A percentile compares a stretch with the other conserved stretches of the same genome.
Evolutionary conservation across 53 echinoderm and acorn worm genomes (phyloP).

Genomic region (Arbacia lixula): DNA sequence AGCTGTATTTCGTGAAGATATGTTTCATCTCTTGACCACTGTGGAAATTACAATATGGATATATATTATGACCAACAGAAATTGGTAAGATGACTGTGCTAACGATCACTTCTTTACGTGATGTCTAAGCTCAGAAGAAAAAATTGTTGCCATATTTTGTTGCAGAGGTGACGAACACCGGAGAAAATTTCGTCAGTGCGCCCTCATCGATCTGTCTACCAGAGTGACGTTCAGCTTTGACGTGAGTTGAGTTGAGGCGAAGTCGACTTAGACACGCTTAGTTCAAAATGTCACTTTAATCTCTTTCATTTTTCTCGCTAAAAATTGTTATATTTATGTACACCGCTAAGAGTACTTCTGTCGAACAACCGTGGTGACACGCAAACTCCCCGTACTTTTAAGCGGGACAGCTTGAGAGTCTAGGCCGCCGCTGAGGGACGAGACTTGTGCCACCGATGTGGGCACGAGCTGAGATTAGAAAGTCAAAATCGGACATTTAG

Average conservation of each 20-base stretch:
- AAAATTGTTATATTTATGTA: conserved; percentile 37
- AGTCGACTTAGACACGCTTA: conserved; percentile 40
- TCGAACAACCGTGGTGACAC: conserved; percentile 44
- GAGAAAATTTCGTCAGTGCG: no score
- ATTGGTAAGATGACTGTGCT: no score
- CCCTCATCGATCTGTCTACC: no score
- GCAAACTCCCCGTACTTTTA: conserved; percentile 47
- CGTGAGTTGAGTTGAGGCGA: conserved; percentile 1
- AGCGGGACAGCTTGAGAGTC: conserved; percentile 26
- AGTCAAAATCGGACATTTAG: conserved; percentile 59
- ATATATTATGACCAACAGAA: no score
- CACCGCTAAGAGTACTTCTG: conserved; percentile 28
- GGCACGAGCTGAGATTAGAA: conserved; percentile 55
- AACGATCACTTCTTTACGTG: no score
- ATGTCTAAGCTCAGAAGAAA: no score
- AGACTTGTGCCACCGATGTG: conserved; percentile 29
- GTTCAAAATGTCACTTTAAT: conserved; percentile 44
- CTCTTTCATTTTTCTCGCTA: conserved; percentile 18
- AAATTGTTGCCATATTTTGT: no score
- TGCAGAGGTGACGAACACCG: no score
- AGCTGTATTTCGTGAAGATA: no score
- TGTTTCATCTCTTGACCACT: no score
- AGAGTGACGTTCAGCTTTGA: conserved; percentile 27
- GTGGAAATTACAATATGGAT: no score
- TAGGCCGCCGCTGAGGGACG: conserved; percentile 17